A percentile compares a stretch with the other conserved stretches of the same genome.
Evolutionary conservation across 2,797 vertebrate genomes (phyloP).

Genomic region (Gymnocypris eckloni): DNA sequence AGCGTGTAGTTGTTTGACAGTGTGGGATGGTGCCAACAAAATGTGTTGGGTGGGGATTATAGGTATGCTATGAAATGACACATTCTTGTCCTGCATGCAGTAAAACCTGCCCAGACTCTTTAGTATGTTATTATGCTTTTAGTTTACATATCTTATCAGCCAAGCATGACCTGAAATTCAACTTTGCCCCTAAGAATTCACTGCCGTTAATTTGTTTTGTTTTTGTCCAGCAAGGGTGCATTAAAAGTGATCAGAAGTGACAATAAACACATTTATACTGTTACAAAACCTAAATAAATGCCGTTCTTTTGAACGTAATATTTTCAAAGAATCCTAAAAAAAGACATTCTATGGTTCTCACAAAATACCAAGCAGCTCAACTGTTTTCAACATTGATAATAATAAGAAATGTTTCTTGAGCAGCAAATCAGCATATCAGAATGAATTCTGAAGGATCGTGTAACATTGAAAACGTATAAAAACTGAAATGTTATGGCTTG

Average conservation of each 20-base stretch:
- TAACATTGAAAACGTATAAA: too few relatives aligned
- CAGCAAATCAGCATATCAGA: too few relatives aligned
- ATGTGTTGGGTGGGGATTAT: slow-evolving; percentile 12
- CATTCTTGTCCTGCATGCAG: not conserved
- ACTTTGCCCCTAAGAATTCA: not conserved
- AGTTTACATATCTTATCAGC: not conserved
- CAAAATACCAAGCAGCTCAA: too few relatives aligned
- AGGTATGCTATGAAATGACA: not conserved
- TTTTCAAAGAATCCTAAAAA: not conserved
- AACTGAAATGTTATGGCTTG: too few relatives aligned
- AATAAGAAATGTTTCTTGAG: too few relatives aligned
- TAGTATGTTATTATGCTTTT: not conserved
- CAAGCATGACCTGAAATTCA: not conserved
- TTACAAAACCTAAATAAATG: not conserved
- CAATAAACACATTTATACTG: not conserved
- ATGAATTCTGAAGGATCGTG: too few relatives aligned
- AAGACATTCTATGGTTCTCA: not conserved
- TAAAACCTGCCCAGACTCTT: not conserved
- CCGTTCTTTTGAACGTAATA: too few relatives aligned
- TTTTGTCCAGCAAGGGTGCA: not conserved
- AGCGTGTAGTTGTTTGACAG: not conserved
- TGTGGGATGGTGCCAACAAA: not conserved
- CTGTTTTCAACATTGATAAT: too few relatives aligned
- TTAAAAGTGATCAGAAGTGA: not conserved
- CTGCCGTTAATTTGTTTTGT: too few relatives aligned